Percentiles rank a stretch among this genome's conserved stretches.
These are phyloP conservation scores for Drosophila mettleri DNA, from an alignment of 2,888 invertebrate species.

Conservation along the genomic window DNA sequence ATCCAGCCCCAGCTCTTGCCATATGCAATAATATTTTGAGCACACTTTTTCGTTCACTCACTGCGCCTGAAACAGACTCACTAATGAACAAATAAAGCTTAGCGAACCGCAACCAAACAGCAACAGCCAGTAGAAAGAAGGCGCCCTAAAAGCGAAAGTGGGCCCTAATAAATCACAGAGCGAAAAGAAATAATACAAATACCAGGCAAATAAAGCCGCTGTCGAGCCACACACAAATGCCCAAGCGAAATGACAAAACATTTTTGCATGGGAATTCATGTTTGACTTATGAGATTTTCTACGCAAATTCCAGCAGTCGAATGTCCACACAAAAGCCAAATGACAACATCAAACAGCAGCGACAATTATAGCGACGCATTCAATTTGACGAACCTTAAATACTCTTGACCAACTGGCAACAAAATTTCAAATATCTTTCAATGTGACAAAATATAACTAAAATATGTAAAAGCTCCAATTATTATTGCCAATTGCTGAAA, in stretches of 20 bases:
- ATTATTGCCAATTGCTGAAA: too few relatives aligned
- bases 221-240: conserved; percentile 2
- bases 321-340: conserved; percentile 28
- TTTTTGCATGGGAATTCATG: conserved; percentile 68
- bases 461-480: too few relatives aligned
- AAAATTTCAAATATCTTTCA: not conserved
- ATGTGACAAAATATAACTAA: too few relatives aligned
- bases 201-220: conserved; percentile 47
- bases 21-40: conserved; percentile 26
- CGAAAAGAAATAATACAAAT: conserved; percentile 71
- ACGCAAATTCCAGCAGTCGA: conserved; percentile 61
- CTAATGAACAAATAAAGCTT: conserved; percentile 79
- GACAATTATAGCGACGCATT: not conserved
- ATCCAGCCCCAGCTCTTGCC: conserved; percentile 1
- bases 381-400: conserved; percentile 24
- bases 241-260: conserved; percentile 69
- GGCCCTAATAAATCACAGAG: conserved; percentile 71
- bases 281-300: conserved; percentile 79
- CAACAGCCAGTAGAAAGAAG: conserved; percentile 11
- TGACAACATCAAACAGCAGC: conserved; percentile 8
- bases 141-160: conserved; percentile 28
- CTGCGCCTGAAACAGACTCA: conserved; percentile 44
- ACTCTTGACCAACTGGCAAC: conserved; percentile 13
- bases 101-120: conserved; percentile 44
- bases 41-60: conserved; percentile 3